Percentiles rank a stretch among this genome's conserved stretches.
These are phyloP conservation scores for Actinopyga echinites DNA, from an alignment of 53 echinoderm and acorn worm species.

Conservation along the genomic window DNA sequence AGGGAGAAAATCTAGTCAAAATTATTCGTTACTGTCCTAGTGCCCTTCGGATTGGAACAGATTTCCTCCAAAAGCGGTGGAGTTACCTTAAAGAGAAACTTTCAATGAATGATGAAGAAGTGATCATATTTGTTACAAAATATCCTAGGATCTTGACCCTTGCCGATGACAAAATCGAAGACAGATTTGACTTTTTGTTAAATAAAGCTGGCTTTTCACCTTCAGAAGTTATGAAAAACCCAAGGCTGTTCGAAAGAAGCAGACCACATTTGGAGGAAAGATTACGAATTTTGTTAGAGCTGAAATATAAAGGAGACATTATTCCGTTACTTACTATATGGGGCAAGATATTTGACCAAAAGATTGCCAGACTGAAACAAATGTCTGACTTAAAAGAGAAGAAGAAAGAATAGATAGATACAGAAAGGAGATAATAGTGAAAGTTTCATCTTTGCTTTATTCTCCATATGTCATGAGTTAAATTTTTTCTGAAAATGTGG, in stretches of 20 bases:
- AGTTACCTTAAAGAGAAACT: slow-evolving; percentile 53
- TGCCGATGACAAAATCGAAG: slow-evolving; percentile 45
- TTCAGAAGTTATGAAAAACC: slow-evolving; percentile 8
- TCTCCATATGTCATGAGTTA: no score
- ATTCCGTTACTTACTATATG: neutral
- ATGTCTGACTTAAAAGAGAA: neutral
- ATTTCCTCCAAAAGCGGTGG: slow-evolving; percentile 61
- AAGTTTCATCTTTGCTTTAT: no score
- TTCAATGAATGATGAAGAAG: slow-evolving; percentile 36
- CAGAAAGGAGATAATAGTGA: no score
- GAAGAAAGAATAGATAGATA: no score
- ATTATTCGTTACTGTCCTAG: slow-evolving; percentile 79
- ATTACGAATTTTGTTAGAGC: slow-evolving; percentile 21
- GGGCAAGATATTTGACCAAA: neutral
- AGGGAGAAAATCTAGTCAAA: slow-evolving; percentile 57
- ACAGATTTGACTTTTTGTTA: slow-evolving; percentile 43
- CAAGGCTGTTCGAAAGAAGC: slow-evolving; percentile 44
- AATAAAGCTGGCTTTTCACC: slow-evolving; percentile 22
- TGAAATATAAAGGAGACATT: slow-evolving; percentile 31
- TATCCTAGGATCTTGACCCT: slow-evolving; percentile 51
- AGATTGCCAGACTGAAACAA: slow-evolving; percentile 3
- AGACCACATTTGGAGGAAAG: slow-evolving; percentile 37
- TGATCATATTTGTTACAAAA: slow-evolving; percentile 23
- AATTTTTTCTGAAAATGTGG: no score
- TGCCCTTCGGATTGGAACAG: slow-evolving; percentile 65